Evolutionary conservation across 2,888 invertebrate species (phyloP).

Genomic region (Euplexia lucipara): DNA sequence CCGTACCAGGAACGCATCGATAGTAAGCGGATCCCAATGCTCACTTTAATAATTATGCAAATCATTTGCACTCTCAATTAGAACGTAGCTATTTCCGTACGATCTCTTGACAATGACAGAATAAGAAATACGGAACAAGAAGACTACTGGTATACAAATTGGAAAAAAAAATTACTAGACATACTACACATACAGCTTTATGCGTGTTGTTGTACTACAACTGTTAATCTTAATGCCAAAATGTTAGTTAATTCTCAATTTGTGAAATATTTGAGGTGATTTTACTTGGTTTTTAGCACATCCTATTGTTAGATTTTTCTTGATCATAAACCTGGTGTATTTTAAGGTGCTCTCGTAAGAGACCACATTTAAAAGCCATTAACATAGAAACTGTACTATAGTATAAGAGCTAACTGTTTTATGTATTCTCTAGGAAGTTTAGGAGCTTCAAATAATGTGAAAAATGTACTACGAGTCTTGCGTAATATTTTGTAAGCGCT

Average conservation of each 20-base stretch:
- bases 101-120: constrained; percentile 42
- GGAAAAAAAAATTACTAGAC: background rate
- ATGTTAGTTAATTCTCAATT: background rate
- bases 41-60: constrained; percentile 39
- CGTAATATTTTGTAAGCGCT: background rate
- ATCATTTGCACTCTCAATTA: constrained; percentile 42
- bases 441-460: constrained; percentile 15
- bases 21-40: constrained; percentile 18
- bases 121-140: constrained; percentile 41
- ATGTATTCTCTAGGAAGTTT: constrained; percentile 11
- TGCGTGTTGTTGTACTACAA: too few relatives aligned
- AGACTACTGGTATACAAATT: constrained; percentile 9
- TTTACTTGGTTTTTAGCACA: background rate
- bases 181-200: too few relatives aligned
- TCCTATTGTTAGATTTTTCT: background rate
- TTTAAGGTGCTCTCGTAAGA: constrained; percentile 7
- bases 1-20: constrained; percentile 26
- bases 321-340: constrained; percentile 8
- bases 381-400: constrained; percentile 24
- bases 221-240: background rate
- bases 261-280: background rate
- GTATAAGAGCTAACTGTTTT: constrained; percentile 15
- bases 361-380: constrained; percentile 37
- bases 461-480: constrained; percentile 10
- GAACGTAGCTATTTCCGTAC: constrained; percentile 31